A percentile compares a stretch with the other conserved stretches of the same genome.
Evolutionary conservation across 2,113 vertebrate genomes (phyloP).

Genomic region (Nycticorax nycticorax): DNA sequence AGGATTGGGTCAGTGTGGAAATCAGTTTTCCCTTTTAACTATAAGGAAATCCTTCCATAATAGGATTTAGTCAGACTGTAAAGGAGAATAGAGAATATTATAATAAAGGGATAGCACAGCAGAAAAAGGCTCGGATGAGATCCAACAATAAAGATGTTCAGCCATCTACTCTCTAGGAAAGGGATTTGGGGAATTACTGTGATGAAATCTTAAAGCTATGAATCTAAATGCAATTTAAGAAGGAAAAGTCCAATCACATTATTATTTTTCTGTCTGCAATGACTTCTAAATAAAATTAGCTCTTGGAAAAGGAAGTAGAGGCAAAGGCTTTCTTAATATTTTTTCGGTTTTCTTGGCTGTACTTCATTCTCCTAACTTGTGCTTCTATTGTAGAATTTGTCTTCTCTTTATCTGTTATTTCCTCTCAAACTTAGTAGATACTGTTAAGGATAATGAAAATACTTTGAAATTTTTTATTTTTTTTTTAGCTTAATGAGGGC

Average conservation of each 20-base stretch:
- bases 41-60: neutral
- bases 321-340: neutral
- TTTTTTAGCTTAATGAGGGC: neutral
- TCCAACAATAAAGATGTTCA: neutral
- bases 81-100: neutral
- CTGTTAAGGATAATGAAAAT: neutral
- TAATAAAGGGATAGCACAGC: neutral
- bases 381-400: neutral
- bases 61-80: neutral
- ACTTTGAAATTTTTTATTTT: neutral
- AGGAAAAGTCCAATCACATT: neutral
- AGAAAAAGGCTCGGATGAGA: neutral
- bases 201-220: neutral
- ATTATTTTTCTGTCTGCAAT: neutral
- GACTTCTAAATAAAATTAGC: neutral
- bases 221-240: conserved; percentile 1
- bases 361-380: neutral
- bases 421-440: neutral
- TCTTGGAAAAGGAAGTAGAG: neutral
- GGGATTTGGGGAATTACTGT: conserved; percentile 13
- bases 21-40: neutral
- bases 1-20: neutral
- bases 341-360: neutral
- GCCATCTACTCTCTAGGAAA: neutral
- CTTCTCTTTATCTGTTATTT: neutral